Base-by-base conservation (phyloP, 2,888 invertebrate genomes). In the Oeneis ivallda region DNA sequence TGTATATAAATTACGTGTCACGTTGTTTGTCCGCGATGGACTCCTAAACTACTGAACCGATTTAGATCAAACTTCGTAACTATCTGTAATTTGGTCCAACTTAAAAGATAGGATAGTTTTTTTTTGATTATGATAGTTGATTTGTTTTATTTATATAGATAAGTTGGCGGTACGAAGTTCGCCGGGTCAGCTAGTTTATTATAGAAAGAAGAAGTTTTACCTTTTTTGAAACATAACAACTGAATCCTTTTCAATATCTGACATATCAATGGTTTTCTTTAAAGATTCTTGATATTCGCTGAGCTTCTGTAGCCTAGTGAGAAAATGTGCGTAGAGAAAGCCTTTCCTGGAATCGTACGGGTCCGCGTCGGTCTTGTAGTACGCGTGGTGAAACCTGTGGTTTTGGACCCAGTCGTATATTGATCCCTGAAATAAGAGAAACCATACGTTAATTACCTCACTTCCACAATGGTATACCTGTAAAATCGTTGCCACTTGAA, bases 371-470 rank as follows among this genome's bases (percentile, higher is more conserved):
- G 96, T 96, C 13, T 94, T 95, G 70, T 95, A 95, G 78, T 94
- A 93, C 65, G 94, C 93, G 81, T 98, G 98, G 76, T 98, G 97
- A 11, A 97, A 86, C 61, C 97, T 93, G 84, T 98, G 98, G 69
- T 94, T 91, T 63, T 94, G 92, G 0, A 96, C 96, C 97, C 97
- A 98, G 74, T 96, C 94, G 84, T 96, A 96, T 74, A 98, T 95
- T 13, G 95, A 88, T 68, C 97, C 97, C 96, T 96, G 79, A 32
- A 61, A 61, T 2, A 19, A 49, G 49, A 26, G 2, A 17, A 47
- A 10, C 10, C 47, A 15, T 45, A 15, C 2, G 1, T 11, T 2
- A 39, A 39, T 39, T 11, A 39, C 11, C 11, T 39, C 11, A 39
- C 10, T 39, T 39, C 11, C 3, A 39, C 11, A 11, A 39, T 26